Evolutionary conservation across 2,888 invertebrate genomes (phyloP).

Genomic region (Octodonta nipae): DNA sequence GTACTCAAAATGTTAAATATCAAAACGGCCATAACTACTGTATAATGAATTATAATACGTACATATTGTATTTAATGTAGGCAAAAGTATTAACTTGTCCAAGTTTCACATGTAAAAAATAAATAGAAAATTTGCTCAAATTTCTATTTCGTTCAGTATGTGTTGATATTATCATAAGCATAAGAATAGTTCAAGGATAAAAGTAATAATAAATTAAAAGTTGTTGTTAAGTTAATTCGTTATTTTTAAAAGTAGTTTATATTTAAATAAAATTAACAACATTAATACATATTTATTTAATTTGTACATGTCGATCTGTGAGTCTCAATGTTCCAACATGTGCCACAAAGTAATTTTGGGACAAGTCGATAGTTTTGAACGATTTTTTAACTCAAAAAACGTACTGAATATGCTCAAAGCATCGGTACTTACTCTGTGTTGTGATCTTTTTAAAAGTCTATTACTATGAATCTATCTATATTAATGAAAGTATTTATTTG

Average conservation of each 20-base stretch:
- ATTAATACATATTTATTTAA: no score
- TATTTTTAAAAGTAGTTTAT: no score
- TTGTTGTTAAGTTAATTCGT: no score
- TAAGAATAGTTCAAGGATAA: no score
- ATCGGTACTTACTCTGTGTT: constrained; percentile 36
- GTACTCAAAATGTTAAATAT: constrained; percentile 33
- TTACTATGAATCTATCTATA: constrained; percentile 39
- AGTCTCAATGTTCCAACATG: no score
- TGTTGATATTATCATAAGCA: no score
- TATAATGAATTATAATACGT: constrained; percentile 24
- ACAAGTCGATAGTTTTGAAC: constrained; percentile 15
- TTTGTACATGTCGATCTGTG: no score
- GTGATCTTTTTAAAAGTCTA: constrained; percentile 40
- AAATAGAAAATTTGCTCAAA: no score
- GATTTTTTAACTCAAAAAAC: constrained; percentile 22
- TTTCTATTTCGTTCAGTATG: no score
- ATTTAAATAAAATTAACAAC: no score
- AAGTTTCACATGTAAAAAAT: constrained; percentile 11
- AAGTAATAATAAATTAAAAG: no score
- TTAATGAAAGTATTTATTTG: constrained; percentile 32
- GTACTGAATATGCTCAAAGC: constrained; percentile 20
- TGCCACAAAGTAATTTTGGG: constrained; percentile 20
- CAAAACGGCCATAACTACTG: constrained; percentile 34
- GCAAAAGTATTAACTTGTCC: constrained; percentile 12
- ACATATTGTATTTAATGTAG: constrained; percentile 19